A percentile compares a stretch with the other conserved stretches of the same genome.
Evolutionary conservation across 2,888 invertebrate species (phyloP).

Genomic region (Dasypogon diadema): DNA sequence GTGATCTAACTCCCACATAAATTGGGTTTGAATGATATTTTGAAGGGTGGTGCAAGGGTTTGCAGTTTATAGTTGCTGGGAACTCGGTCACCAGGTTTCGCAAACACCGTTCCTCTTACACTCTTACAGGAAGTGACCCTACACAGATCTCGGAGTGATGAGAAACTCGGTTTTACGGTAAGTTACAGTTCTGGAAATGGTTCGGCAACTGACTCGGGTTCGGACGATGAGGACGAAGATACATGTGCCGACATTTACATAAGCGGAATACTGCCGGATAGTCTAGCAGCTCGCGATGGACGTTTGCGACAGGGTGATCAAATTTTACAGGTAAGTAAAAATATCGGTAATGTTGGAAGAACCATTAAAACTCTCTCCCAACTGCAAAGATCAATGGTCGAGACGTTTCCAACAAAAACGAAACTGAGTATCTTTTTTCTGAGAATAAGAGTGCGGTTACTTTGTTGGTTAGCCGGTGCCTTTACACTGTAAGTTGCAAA

Average conservation of each 20-base stretch:
- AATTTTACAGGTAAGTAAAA: constrained; percentile 70
- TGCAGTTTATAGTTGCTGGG: too few relatives aligned
- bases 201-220: constrained; percentile 51
- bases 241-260: constrained; percentile 73
- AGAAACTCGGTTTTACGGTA: constrained; percentile 75
- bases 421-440: constrained; percentile 71
- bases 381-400: constrained; percentile 72
- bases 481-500: constrained; percentile 65
- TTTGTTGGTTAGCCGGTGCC: constrained; percentile 71
- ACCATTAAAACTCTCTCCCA: too few relatives aligned
- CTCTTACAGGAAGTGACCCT: constrained; percentile 74
- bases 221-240: constrained; percentile 65
- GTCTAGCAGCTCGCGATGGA: constrained; percentile 71
- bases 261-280: constrained; percentile 72
- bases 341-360: background rate
- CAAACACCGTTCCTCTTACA: background rate
- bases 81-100: too few relatives aligned
- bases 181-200: constrained; percentile 72
- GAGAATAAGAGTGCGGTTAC: constrained; percentile 71
- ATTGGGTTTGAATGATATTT: too few relatives aligned
- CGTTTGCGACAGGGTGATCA: constrained; percentile 72
- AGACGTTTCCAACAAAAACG: constrained; percentile 71
- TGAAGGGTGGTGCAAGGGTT: too few relatives aligned
- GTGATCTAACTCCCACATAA: too few relatives aligned
- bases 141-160: constrained; percentile 70